A percentile compares a stretch with the other conserved stretches of the same genome.
Evolutionary conservation across 2,797 vertebrate genomes (phyloP).

Genomic region (Pagetopsis macropterus): DNA sequence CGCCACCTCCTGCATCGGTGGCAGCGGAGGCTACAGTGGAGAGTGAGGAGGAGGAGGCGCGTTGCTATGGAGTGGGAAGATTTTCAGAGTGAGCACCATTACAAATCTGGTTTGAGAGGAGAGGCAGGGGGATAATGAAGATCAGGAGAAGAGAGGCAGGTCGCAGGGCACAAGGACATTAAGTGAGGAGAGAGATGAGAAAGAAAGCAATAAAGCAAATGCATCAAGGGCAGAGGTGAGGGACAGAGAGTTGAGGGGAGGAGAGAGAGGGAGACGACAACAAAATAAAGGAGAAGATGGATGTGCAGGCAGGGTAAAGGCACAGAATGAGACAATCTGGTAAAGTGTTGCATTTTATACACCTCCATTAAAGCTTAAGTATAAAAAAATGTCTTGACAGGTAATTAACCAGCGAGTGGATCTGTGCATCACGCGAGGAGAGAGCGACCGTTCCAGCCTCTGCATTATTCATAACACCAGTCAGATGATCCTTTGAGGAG

Average conservation of each 20-base stretch:
- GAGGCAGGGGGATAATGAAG: slow-evolving; percentile 35
- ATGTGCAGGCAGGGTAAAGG: slow-evolving; percentile 49
- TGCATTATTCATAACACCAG: slow-evolving; percentile 37
- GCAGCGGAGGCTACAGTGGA: slow-evolving; percentile 57
- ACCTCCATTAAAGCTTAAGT: slow-evolving; percentile 14
- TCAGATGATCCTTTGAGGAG: slow-evolving; percentile 1
- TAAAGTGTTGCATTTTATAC: slow-evolving; percentile 51
- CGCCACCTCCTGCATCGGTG: slow-evolving; percentile 53
- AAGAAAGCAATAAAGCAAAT: slow-evolving; percentile 68
- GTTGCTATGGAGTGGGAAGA: slow-evolving; percentile 85
- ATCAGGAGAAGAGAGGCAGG: slow-evolving; percentile 12
- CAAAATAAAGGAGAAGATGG: slow-evolving; percentile 25
- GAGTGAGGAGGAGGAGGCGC: slow-evolving; percentile 79
- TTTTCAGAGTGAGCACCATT: slow-evolving; percentile 67
- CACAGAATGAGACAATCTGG: slow-evolving; percentile 43
- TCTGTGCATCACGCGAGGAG: neutral
- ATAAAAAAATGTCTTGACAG: slow-evolving; percentile 1
- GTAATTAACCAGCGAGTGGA: neutral
- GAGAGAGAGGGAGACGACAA: slow-evolving; percentile 1
- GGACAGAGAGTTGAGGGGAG: slow-evolving; percentile 4
- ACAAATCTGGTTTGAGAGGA: slow-evolving; percentile 57
- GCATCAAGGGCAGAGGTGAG: slow-evolving; percentile 59
- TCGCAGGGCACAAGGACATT: slow-evolving; percentile 20
- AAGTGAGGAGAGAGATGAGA: slow-evolving; percentile 36
- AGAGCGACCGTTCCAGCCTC: neutral